Conservation (phyloP, 2,797 vertebrate species). For the Steatocranus sp. region DNA sequence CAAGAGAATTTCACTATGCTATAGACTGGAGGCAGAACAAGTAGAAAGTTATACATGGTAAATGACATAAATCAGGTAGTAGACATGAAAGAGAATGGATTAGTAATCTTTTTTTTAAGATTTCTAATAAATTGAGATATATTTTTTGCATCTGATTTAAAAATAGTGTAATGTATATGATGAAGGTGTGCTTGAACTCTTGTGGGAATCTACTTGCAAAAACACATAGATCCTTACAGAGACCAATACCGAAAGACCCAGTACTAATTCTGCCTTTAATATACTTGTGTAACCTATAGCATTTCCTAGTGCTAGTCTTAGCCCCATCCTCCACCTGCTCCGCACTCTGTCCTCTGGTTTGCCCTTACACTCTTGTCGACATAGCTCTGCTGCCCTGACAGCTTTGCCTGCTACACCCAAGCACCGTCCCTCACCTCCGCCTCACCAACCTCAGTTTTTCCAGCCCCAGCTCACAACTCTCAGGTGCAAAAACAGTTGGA, state of each 20-base stretch:
- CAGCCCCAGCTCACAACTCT: constrained; percentile 68
- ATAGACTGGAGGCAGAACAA: constrained; percentile 37
- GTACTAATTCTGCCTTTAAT: not conserved
- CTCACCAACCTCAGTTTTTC: constrained; percentile 77
- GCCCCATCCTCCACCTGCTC: constrained; percentile 4
- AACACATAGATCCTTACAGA: not conserved
- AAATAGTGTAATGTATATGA: not conserved
- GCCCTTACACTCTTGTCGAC: constrained; percentile 68
- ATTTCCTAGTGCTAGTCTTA: not conserved
- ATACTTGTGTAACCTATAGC: not conserved
- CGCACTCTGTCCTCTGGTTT: constrained; percentile 53
- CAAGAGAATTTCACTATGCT: constrained; percentile 9
- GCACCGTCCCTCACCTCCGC: constrained; percentile 53
- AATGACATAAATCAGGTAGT: constrained; percentile 42
- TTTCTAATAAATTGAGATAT: not conserved
- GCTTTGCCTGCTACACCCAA: constrained; percentile 57
- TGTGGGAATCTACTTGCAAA: not conserved
- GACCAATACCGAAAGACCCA: not conserved
- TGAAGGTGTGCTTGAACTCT: not conserved
- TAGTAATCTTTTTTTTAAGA: not conserved
- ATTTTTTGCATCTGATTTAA: not conserved
- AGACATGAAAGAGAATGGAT: not conserved
- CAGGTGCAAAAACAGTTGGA: constrained; percentile 84
- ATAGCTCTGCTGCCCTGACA: constrained; percentile 58
- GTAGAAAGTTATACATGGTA: constrained; percentile 55